Percentiles rank a stretch among this genome's conserved stretches.
phyloP scores from a whole-genome alignment of 2,113 vertebrate species.

The Genyomyrus donnyi region DNA sequence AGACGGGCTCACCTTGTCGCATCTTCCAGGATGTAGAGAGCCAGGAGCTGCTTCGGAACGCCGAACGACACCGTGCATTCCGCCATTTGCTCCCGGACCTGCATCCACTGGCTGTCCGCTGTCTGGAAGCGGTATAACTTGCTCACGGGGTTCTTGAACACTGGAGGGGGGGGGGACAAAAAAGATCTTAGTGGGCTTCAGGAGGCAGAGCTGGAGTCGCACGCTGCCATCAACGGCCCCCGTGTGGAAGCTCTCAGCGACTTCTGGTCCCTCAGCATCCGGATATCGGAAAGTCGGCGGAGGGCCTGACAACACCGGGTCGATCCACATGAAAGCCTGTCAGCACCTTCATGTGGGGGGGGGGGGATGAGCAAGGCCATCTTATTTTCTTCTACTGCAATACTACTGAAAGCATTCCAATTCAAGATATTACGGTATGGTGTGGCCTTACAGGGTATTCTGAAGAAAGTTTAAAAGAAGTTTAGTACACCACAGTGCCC shows the following conservation, averaged over 20 bases:
- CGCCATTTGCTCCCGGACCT: slow-evolving; percentile 90
- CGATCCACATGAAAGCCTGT: not conserved
- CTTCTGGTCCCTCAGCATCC: not conserved
- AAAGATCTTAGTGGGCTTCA: not conserved
- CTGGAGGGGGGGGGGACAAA: slow-evolving; percentile 47
- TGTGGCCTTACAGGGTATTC: not conserved
- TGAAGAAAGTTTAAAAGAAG: not conserved
- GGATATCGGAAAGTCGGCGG: not conserved
- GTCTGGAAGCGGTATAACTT: slow-evolving; percentile 94
- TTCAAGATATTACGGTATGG: not conserved
- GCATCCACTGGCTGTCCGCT: slow-evolving; percentile 88
- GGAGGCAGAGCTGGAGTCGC: not conserved
- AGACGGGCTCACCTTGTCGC: slow-evolving; percentile 73
- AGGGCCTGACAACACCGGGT: not conserved
- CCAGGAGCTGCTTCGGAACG: slow-evolving; percentile 86
- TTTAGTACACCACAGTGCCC: not conserved
- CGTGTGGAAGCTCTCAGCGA: not conserved
- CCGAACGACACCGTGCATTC: slow-evolving; percentile 89
- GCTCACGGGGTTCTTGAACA: slow-evolving; percentile 86
- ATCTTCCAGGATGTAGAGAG: slow-evolving; percentile 88
- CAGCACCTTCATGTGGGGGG: not conserved
- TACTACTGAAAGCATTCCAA: not conserved
- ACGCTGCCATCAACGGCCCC: not conserved
- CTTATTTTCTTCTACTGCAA: not conserved
- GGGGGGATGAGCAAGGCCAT: no score